Evolutionary conservation across 2,888 invertebrate genomes (phyloP).

Genomic region (Metalampra italica): DNA sequence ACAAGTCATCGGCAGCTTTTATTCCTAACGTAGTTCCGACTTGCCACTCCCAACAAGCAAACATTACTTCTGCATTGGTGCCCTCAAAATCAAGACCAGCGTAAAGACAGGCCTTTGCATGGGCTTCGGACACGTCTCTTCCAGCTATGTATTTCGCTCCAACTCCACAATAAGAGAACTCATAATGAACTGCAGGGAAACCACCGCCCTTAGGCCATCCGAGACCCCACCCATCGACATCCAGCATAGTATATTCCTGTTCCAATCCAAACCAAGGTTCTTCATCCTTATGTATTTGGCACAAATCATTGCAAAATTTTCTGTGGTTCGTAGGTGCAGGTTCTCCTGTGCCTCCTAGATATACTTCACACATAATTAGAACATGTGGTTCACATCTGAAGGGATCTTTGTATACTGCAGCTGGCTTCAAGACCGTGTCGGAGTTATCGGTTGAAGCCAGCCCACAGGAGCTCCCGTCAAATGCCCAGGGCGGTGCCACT

Average conservation of each 20-base stretch:
- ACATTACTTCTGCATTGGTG: constrained; percentile 98
- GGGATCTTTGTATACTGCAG: constrained; percentile 93
- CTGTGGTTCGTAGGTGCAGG: constrained; percentile 87
- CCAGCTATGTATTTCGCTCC: constrained; percentile 96
- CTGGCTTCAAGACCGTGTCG: constrained; percentile 93
- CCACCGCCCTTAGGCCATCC: constrained; percentile 97
- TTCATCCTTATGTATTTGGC: constrained; percentile 81
- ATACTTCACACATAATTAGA: constrained; percentile 91
- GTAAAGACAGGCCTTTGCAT: constrained; percentile 89
- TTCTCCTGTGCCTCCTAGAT: constrained; percentile 82
- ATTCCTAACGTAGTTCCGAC: constrained; percentile 94
- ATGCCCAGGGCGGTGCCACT: constrained; percentile 88
- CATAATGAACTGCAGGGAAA: constrained; percentile 93
- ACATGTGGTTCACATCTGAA: constrained; percentile 93
- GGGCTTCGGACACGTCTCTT: constrained; percentile 94
- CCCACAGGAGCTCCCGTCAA: constrained; percentile 94
- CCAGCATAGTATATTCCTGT: constrained; percentile 93
- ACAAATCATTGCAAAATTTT: constrained; percentile 82
- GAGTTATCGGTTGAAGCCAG: constrained; percentile 90
- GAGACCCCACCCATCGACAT: constrained; percentile 91
- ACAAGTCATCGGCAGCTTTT: constrained; percentile 88
- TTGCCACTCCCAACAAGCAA: constrained; percentile 93
- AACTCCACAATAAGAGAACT: constrained; percentile 93
- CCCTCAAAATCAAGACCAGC: constrained; percentile 95
- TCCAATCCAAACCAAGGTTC: constrained; percentile 96